Percentiles rank a stretch among this genome's conserved stretches.
Evolutionary conservation across 2,113 vertebrate genomes (phyloP).

Genomic region (Rhabdornis inornatus): DNA sequence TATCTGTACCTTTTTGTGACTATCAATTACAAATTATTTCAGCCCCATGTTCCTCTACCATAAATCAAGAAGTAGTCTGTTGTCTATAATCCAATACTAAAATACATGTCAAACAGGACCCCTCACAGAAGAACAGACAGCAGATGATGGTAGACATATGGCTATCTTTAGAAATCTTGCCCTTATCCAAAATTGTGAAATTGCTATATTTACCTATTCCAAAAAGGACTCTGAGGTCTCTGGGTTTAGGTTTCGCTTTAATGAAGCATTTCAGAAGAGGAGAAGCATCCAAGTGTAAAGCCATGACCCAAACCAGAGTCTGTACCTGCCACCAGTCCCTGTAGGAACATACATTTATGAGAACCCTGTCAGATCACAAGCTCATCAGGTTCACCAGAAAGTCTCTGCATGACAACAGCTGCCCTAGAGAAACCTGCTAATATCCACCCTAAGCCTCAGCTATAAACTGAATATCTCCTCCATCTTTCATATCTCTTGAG

Average conservation of each 20-base stretch:
- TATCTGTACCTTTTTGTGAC: not conserved
- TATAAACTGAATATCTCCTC: not conserved
- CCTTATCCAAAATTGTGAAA: not conserved
- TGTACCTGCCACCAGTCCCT: not conserved
- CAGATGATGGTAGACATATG: not conserved
- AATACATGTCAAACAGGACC: not conserved
- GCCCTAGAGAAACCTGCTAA: not conserved
- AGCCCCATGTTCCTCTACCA: not conserved
- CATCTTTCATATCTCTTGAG: not conserved
- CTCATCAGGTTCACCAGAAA: not conserved
- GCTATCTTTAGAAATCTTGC: not conserved
- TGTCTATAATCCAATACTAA: not conserved
- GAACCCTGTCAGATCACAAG: not conserved
- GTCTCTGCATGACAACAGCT: not conserved
- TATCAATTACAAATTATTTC: not conserved
- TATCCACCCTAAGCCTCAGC: not conserved
- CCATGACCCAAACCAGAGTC: not conserved
- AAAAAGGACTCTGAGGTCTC: not conserved
- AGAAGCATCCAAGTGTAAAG: not conserved
- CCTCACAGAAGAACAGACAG: not conserved
- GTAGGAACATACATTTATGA: not conserved
- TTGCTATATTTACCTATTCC: not conserved
- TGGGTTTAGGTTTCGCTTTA: not conserved
- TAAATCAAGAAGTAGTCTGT: not conserved
- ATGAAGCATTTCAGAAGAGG: not conserved